phyloP scores from a whole-genome alignment of 2,888 invertebrate species.

The Pollenia griseotomentosa region DNA sequence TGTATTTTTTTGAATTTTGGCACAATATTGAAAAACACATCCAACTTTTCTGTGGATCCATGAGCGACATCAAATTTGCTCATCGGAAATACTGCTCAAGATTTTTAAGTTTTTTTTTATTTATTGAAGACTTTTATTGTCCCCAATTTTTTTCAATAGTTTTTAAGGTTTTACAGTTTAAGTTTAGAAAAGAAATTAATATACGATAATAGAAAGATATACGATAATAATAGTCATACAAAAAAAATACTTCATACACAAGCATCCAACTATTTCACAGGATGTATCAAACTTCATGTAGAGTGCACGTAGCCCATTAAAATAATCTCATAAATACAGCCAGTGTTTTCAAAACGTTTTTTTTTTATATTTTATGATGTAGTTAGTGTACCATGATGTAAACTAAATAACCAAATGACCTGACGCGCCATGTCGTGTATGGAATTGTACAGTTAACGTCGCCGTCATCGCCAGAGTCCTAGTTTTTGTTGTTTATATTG shows the following conservation, averaged over 20 bases:
- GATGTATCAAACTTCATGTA: slow-evolving; percentile 12
- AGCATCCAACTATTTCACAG: neutral
- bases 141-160: no score
- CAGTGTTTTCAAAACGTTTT: slow-evolving; percentile 14
- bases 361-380: slow-evolving; percentile 42
- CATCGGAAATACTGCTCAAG: no score
- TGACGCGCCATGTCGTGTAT: slow-evolving; percentile 64
- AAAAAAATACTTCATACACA: neutral
- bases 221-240: neutral
- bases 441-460: slow-evolving; percentile 43
- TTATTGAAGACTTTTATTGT: no score
- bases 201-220: no score
- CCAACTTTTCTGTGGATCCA: no score
- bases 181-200: no score
- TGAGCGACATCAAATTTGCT: no score
- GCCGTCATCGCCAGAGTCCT: slow-evolving; percentile 21
- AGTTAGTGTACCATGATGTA: slow-evolving; percentile 53
- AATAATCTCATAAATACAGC: slow-evolving; percentile 20
- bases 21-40: no score
- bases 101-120: no score
- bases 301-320: slow-evolving; percentile 6
- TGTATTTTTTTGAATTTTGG: no score
- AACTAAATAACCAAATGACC: slow-evolving; percentile 69
- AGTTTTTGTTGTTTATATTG: neutral
- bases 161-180: no score